Evolutionary conservation across 2,113 vertebrate species (phyloP), one percentile per base, ranked within the genome.

Genomic region (Nibea coibor): DNA sequence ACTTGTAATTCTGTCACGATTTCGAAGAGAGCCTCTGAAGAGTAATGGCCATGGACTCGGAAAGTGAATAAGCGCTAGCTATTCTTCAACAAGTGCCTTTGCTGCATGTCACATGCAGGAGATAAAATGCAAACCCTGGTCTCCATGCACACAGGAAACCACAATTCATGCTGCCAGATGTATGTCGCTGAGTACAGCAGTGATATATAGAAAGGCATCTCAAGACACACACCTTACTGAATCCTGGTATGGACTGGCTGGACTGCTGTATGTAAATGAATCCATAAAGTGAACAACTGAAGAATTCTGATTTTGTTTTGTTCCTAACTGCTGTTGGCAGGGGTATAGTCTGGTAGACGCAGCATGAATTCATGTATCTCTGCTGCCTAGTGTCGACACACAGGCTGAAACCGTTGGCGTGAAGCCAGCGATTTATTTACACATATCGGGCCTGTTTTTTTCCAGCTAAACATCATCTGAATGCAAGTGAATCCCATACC

Each of bases 291-390:
- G 58, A 68, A 77, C 39, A 10, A 72, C 28, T 39, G 51, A 73
- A 57, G 43, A 74, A 62, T 79, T 19, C 61, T 42, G 74, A 58
- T 73, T 61, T 72, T 64, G 65, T 74, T 78, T 50, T 65, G 19
- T 47, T 56, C 66, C 74, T 20, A 28, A 63, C 69, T 72, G 66
- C 67, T 76, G 56, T 22, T 67, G 47, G 35, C 43, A 69, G 22
- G 10, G 16, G 58, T 45, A 59, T 72, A 80, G 24, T 72, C 66
- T 70, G 57, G 20, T 19, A 67, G 57, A 65, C 56, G 22, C 51
- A 28, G 62, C 24, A 64, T 68, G 62, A 70, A 82, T 50, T 72
- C 26, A 48, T 28, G 10, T 28, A 50, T 53, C 47, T 42, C 47
- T 48, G 57, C 62, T 69, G 50, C 42, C 22, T 24, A 2, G 57